Base-by-base conservation (phyloP, 2,888 invertebrate genomes). In the Papilio elwesi region DNA sequence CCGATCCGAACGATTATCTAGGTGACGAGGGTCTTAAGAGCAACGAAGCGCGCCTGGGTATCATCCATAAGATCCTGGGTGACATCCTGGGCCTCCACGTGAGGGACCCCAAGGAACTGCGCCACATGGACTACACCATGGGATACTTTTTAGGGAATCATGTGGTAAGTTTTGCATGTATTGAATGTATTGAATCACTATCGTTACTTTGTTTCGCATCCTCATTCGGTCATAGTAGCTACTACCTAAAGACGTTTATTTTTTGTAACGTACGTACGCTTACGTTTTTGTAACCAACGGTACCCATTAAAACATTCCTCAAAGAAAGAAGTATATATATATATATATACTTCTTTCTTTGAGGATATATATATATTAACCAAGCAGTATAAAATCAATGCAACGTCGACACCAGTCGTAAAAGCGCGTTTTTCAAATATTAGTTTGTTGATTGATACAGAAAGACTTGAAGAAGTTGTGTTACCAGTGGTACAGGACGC, bases 61-160 rank as follows among this genome's bases (percentile, higher is more conserved):
- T 98, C 76, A 94, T 97, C 68, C 95, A 95, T 68, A 97, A 97
- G 87, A 94, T 98, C 13, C 90, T 98, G 8, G 94, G 95, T 0
- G 95, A 95, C 36, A 96, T 97, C 77, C 90, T 98, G 13, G 96
- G 95, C 0, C 92, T 97, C 16, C 95, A 96, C 78, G 95, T 96
- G 66, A 88, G 87, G 13, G 87, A 90, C 16, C 87, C 76, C 4
- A 79, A 80, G 9, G 87, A 90, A 26, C 68, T 87, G 3, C 70
- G 82, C 0, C 83, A 87, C 52, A 75, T 91, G 0, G 88, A 94
- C 48, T 96, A 95, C 79, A 95, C 95, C 0, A 94, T 95, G 15
- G 96, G 95, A 1, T 98, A 96, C 90, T 97, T 98, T 84, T 90
- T 98, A 52, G 98, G 98, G 43, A 95, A 96, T 78, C 97, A 97